Percentiles rank a stretch among this genome's conserved stretches.
phyloP scores from a whole-genome alignment of 2,797 vertebrate species.

The Tinamus major region DNA sequence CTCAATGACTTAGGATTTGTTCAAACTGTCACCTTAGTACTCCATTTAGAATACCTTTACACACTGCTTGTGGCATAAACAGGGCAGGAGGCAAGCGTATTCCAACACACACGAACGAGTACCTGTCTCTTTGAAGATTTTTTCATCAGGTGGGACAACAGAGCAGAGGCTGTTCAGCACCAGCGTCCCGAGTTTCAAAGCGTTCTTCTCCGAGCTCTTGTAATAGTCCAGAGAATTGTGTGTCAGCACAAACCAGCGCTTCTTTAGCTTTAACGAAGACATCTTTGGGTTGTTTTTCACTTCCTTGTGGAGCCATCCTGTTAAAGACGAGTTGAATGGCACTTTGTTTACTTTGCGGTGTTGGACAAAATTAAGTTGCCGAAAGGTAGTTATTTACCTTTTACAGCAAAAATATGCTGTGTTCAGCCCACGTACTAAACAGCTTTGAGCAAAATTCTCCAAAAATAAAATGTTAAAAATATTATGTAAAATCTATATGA shows the following conservation, averaged over 20 bases:
- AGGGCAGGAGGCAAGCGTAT: neutral
- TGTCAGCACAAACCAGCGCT: constrained; percentile 97
- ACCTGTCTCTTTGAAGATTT: constrained; percentile 95
- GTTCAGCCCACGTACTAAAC: neutral
- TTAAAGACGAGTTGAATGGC: neutral
- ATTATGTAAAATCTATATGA: neutral
- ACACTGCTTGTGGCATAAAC: neutral
- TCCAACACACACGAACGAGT: neutral
- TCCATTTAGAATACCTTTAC: neutral
- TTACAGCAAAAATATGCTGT: neutral
- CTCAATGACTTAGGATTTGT: neutral
- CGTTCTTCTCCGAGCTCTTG: constrained; percentile 92
- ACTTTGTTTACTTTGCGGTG: neutral
- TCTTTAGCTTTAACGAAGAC: constrained; percentile 91
- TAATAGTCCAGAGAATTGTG: constrained; percentile 98
- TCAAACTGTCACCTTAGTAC: neutral
- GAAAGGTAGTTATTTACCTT: neutral
- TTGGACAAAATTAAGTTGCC: neutral
- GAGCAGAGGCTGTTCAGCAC: constrained; percentile 97
- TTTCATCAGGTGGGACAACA: constrained; percentile 91
- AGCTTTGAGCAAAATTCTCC: neutral
- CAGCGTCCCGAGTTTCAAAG: constrained; percentile 92
- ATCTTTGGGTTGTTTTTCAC: constrained; percentile 90
- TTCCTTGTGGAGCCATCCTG: constrained; percentile 97
- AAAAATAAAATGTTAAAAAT: neutral